Base-by-base conservation (phyloP, 2,113 vertebrate species). In the Lethenteron camtschaticum region DNA sequence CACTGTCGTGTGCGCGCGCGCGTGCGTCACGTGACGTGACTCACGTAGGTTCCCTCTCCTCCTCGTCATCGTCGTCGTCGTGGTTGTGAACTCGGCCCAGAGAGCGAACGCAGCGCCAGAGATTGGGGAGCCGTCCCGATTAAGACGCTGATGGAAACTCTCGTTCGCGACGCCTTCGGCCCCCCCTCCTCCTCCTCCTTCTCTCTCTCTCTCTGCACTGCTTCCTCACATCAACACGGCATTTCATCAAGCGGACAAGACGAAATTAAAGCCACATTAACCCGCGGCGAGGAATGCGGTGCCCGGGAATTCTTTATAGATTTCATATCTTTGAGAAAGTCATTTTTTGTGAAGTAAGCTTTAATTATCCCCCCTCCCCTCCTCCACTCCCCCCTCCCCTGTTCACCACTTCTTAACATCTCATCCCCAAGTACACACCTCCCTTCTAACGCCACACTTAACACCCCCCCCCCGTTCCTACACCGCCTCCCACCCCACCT, bases 251-350 rank as follows among this genome's bases (percentile, higher is more conserved):
- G 24, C n/a, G 63, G 24, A 66, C 63, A 24, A 9, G 63, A 24
- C 24, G 24, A 66, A 66, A 66, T 66, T 66, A 66, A 66, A 66
- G 24, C 63, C 63, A 66, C 63, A 66, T 66, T n/a, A 66, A 66
- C 63, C 63, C 63, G 24, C 63, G n/a, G 63, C n/a, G 63, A 66
- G 63, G 63, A n/a, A 66, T 16, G 63, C 63, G 63, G 24, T 41
- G 41, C 41, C n/a, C 63, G 63, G 24, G 24, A 66, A 66, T 66
- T 66, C 63, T 66, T 66, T 66, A 66, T 66, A 24, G 11, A 66
- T 66, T 66, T 66, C 63, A 66, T 66, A 66, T 66, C 63, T 66
- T 66, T 66, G 24, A 66, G 63, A 66, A 66, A 66, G 10, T 66
- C 8, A 24, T 66, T 66, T 66, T 66, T 66, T n/a, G 41, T 41